Conservation (phyloP, 2,888 invertebrate genomes). For the Tolmerus cingulatus region DNA sequence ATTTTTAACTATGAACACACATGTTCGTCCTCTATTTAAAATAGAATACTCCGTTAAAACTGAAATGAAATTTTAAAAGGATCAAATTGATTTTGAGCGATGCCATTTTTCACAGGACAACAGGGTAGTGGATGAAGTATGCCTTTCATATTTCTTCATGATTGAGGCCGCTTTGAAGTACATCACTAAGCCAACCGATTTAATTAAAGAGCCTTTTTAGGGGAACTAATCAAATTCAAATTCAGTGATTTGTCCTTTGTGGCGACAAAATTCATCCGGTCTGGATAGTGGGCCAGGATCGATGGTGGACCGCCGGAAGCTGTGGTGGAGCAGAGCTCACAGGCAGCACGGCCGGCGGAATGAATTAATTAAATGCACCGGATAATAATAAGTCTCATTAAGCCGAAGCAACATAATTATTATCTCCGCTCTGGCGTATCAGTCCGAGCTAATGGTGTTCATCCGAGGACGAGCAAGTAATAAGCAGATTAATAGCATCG, state of each 20-base stretch:
- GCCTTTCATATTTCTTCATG: not conserved
- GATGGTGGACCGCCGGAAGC: not conserved
- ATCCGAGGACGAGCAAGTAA: not conserved
- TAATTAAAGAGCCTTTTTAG: not conserved
- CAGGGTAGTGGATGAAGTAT: not conserved
- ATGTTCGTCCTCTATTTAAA: no score
- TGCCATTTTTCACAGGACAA: not conserved
- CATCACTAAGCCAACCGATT: not conserved
- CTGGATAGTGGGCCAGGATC: not conserved
- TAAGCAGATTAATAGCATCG: not conserved
- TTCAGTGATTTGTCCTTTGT: not conserved
- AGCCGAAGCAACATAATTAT: not conserved
- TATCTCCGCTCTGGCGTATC: not conserved
- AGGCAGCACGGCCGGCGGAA: not conserved
- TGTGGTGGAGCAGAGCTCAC: not conserved
- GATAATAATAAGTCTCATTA: not conserved
- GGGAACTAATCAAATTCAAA: not conserved
- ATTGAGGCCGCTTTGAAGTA: not conserved
- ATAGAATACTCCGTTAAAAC: no score
- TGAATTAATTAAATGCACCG: not conserved
- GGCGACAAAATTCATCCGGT: not conserved
- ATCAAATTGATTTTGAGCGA: not conserved
- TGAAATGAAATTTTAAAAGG: no score
- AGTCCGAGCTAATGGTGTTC: not conserved
- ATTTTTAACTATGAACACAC: no score